A percentile compares a stretch with the other conserved stretches of the same genome.
phyloP scores from a whole-genome alignment of 2,113 vertebrate genomes.

The Noctilio leporinus region DNA sequence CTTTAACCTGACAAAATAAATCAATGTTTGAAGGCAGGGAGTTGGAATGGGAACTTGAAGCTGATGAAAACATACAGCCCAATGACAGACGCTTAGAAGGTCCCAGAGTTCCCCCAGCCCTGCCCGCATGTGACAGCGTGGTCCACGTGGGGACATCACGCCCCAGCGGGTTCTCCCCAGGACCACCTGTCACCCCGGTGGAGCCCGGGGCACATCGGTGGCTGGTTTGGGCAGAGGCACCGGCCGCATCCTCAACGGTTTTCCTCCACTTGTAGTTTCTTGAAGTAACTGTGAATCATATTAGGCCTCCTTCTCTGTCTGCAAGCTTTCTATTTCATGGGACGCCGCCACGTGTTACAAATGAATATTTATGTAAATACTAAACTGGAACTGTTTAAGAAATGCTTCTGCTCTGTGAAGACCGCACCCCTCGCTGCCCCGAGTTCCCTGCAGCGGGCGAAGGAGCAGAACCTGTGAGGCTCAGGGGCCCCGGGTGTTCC shows the following conservation, averaged over 20 bases:
- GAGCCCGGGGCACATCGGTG: not conserved
- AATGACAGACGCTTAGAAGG: not conserved
- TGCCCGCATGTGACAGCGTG: not conserved
- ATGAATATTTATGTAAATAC: not conserved
- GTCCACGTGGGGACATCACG: rapidly evolving
- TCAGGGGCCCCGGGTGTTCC: not conserved
- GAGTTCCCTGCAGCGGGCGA: rapidly evolving
- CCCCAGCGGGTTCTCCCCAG: not conserved
- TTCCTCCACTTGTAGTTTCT: not conserved
- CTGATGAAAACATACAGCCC: not conserved
- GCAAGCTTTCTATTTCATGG: not conserved
- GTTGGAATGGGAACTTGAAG: not conserved
- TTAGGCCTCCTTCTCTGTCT: not conserved
- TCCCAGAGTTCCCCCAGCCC: not conserved
- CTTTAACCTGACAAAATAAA: not conserved
- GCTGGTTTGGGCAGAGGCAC: not conserved
- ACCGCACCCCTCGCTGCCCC: not conserved
- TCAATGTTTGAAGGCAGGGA: not conserved
- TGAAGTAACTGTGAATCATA: not conserved
- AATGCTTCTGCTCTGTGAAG: not conserved
- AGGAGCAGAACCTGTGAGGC: not conserved
- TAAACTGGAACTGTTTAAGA: not conserved
- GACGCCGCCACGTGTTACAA: not conserved
- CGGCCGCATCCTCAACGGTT: not conserved
- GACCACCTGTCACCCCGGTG: rapidly evolving